Percentiles rank a stretch among this genome's conserved stretches.
Conservation (phyloP, 2,113 vertebrate genomes). For the Callipepla squamata region DNA sequence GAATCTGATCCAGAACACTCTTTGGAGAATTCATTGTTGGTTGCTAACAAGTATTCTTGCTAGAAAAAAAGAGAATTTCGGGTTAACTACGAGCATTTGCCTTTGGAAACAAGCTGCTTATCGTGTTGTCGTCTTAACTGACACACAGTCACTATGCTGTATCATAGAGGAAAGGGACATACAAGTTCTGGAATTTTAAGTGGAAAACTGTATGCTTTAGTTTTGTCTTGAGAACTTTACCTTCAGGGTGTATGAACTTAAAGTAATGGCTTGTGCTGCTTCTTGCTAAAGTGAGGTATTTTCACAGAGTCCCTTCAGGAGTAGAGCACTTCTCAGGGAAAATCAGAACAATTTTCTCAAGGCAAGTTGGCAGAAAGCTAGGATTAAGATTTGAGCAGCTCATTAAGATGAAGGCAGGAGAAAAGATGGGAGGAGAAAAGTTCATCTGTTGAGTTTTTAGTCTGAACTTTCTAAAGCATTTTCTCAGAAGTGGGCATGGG, state of each 20-base stretch:
- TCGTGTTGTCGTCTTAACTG: not conserved
- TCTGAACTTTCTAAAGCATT: not conserved
- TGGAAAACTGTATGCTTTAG: not conserved
- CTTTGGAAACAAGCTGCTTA: not conserved
- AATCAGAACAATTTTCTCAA: not conserved
- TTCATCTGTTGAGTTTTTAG: not conserved
- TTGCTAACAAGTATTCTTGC: not conserved
- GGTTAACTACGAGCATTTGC: not conserved
- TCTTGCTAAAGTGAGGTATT: rapidly evolving
- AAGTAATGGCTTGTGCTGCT: not conserved
- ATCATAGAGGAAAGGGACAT: not conserved
- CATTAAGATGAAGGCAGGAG: not conserved
- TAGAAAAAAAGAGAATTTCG: not conserved
- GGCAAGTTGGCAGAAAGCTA: not conserved
- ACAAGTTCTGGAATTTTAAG: not conserved
- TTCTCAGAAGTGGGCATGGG: not conserved
- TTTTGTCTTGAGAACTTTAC: not conserved
- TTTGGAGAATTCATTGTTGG: not conserved
- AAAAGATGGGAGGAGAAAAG: not conserved
- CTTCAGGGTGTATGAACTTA: not conserved
- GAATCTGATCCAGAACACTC: not conserved
- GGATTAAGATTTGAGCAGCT: not conserved
- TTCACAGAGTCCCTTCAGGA: not conserved
- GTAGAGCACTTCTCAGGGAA: not conserved
- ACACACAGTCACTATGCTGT: not conserved